These are phyloP conservation scores for Amblyjoppa fuscipennis DNA, from an alignment of 2,888 invertebrate genomes.

Conservation along the genomic window DNA sequence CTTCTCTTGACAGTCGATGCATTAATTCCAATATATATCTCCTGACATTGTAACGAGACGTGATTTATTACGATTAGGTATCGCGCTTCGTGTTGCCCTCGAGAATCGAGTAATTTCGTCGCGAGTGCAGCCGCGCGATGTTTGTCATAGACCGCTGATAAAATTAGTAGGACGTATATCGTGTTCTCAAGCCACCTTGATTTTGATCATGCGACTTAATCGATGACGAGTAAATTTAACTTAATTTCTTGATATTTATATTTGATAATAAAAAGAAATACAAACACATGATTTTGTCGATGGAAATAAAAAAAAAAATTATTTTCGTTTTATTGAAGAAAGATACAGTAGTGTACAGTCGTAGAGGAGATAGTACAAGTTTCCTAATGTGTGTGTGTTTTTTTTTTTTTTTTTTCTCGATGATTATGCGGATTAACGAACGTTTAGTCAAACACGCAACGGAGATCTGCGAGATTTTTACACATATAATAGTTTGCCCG, in stretches of 20 bases:
- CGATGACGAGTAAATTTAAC: no score
- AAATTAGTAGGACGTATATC: background rate
- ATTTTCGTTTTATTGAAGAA: constrained; percentile 82
- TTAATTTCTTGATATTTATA: no score
- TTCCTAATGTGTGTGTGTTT: constrained; percentile 56
- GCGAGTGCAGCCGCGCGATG: background rate
- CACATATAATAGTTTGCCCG: constrained; percentile 43
- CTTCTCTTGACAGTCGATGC: constrained; percentile 15
- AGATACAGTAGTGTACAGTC: constrained; percentile 81
- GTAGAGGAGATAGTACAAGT: constrained; percentile 65
- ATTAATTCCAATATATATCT: constrained; percentile 28
- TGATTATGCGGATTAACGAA: constrained; percentile 62
- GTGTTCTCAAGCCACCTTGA: no score
- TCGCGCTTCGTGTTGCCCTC: constrained; percentile 6
- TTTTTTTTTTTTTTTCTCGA: constrained; percentile 48
- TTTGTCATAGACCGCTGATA: background rate
- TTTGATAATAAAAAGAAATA: background rate
- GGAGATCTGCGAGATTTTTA: constrained; percentile 48
- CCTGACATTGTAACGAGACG: constrained; percentile 46
- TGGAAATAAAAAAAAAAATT: constrained; percentile 81
- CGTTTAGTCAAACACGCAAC: constrained; percentile 48
- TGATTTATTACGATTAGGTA: constrained; percentile 37
- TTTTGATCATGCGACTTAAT: no score
- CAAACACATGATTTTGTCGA: constrained; percentile 63
- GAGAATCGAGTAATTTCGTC: background rate